These are phyloP conservation scores for Drosophila asahinai DNA, from an alignment of 1,140 invertebrate species.

Conservation along the genomic window DNA sequence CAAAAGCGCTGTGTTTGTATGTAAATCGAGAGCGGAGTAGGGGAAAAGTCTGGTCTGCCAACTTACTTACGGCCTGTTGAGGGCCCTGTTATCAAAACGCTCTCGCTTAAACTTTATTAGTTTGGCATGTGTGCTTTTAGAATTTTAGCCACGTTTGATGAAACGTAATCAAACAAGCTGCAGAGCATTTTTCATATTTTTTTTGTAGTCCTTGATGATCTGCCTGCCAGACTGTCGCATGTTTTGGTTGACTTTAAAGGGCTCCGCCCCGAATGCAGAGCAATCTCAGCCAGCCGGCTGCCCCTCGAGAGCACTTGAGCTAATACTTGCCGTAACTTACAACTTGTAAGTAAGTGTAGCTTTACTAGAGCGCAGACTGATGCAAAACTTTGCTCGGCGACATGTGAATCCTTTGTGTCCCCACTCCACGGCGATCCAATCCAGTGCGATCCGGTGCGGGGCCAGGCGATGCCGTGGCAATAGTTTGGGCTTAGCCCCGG, in stretches of 20 bases:
- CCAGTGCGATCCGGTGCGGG: no score
- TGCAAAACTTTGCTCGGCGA: constrained; percentile 48
- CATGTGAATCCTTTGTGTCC: constrained; percentile 53
- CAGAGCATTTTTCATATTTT: constrained; percentile 48
- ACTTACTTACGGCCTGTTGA: constrained; percentile 33
- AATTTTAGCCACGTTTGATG: constrained; percentile 74
- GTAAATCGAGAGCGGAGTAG: constrained; percentile 25
- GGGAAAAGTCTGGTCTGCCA: constrained; percentile 23
- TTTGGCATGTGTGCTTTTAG: constrained; percentile 67
- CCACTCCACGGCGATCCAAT: neutral
- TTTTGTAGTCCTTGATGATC: neutral
- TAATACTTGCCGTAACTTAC: constrained; percentile 38
- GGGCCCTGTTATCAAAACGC: constrained; percentile 51
- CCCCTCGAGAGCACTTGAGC: constrained; percentile 32
- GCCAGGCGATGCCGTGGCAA: constrained; percentile 27
- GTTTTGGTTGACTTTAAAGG: constrained; percentile 12
- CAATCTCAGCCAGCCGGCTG: neutral
- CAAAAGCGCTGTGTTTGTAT: constrained; percentile 43
- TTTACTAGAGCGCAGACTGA: constrained; percentile 32
- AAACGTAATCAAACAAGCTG: constrained; percentile 65
- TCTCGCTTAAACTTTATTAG: constrained; percentile 71
- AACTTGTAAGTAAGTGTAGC: constrained; percentile 37
- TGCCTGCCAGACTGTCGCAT: neutral
- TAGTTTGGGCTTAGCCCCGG: constrained; percentile 37
- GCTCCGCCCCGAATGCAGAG: neutral